Percentiles rank a stretch among this genome's conserved stretches.
These are phyloP conservation scores for Galeruca laticollis DNA, from an alignment of 2,888 invertebrate genomes.

Conservation along the genomic window DNA sequence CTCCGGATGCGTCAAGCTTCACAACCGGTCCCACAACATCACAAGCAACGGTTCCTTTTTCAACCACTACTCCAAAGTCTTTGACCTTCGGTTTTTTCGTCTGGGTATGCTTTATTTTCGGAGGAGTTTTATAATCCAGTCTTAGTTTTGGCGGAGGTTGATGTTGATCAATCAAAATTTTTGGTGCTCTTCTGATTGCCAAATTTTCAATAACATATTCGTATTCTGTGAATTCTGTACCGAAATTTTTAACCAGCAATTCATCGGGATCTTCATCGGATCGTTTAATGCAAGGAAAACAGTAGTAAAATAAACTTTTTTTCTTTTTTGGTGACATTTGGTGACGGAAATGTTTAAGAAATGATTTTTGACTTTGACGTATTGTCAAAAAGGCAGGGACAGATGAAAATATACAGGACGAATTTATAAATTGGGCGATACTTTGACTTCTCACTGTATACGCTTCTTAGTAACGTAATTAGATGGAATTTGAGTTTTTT, in stretches of 20 bases:
- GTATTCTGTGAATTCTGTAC: constrained; percentile 49
- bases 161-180: constrained; percentile 44
- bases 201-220: constrained; percentile 53
- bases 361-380: background rate
- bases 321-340: constrained; percentile 1
- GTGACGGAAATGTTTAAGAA: background rate
- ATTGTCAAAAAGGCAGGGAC: background rate
- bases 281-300: constrained; percentile 44
- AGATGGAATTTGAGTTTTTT: too few relatives aligned
- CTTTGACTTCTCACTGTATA: background rate
- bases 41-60: background rate
- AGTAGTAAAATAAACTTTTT: constrained; percentile 30
- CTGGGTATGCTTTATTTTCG: constrained; percentile 35
- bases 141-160: constrained; percentile 16
- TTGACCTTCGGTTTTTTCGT: constrained; percentile 20
- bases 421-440: background rate
- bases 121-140: constrained; percentile 1
- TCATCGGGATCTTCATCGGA: constrained; percentile 42
- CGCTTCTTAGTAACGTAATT: too few relatives aligned
- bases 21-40: constrained; percentile 34
- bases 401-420: background rate
- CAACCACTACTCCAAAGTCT: constrained; percentile 23
- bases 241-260: constrained; percentile 44
- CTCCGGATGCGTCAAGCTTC: background rate
- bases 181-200: constrained; percentile 49